These are phyloP conservation scores for Gallinago solitaria DNA, from an alignment of 2,797 vertebrate genomes.

Conservation along the genomic window DNA sequence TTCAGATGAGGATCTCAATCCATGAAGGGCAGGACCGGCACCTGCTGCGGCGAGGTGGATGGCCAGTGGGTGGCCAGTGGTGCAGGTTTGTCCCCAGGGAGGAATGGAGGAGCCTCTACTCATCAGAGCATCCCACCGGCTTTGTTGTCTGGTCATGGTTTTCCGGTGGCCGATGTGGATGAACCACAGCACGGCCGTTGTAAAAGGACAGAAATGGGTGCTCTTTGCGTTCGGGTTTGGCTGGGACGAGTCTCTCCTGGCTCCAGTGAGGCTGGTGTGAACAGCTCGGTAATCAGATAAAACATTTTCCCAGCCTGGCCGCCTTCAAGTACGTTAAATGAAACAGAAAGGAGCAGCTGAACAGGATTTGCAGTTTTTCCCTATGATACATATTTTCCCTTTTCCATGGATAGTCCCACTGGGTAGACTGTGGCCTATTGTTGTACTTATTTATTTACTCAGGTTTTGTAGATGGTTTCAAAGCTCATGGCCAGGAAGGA, in stretches of 20 bases:
- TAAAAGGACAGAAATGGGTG: neutral
- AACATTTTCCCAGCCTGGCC: neutral
- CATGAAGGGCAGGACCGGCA: rapidly evolving
- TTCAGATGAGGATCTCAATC: neutral
- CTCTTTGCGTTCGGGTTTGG: neutral
- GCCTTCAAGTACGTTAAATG: constrained; percentile 2
- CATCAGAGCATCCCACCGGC: neutral
- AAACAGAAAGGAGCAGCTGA: constrained; percentile 67
- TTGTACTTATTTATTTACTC: constrained; percentile 57
- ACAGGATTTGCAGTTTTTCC: constrained; percentile 47
- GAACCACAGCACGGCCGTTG: neutral
- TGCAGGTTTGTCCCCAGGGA: neutral
- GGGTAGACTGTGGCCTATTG: neutral
- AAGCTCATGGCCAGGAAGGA: constrained; percentile 33
- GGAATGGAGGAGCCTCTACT: neutral
- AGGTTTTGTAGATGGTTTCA: constrained; percentile 38
- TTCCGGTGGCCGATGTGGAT: neutral
- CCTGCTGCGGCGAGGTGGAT: rapidly evolving
- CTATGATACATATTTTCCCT: neutral
- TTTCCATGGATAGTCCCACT: constrained; percentile 8
- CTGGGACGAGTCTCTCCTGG: neutral
- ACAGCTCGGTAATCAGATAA: neutral
- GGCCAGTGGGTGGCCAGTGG: neutral
- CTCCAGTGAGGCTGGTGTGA: neutral
- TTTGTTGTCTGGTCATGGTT: neutral